phyloP scores from a whole-genome alignment of 2,113 vertebrate species.

The Tapirus terrestris region DNA sequence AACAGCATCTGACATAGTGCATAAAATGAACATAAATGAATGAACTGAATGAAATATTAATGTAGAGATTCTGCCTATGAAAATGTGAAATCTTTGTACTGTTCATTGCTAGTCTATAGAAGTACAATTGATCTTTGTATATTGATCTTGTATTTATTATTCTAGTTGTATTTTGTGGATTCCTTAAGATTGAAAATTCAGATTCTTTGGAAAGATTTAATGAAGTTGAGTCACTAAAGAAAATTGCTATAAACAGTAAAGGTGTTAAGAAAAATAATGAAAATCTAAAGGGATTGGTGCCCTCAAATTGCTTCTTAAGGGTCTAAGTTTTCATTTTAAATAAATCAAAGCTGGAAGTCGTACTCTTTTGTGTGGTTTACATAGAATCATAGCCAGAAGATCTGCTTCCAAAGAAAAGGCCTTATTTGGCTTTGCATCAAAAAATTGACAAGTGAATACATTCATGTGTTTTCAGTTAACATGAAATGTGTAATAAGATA shows the following conservation, averaged over 20 bases:
- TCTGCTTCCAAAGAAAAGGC: conserved; percentile 2
- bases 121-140: background rate
- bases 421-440: background rate
- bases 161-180: background rate
- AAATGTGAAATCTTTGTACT: conserved; percentile 46
- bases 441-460: background rate
- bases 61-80: background rate
- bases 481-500: background rate
- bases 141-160: conserved; percentile 26
- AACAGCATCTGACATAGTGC: background rate
- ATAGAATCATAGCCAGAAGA: background rate
- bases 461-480: background rate
- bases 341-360: background rate
- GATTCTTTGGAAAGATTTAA: conserved; percentile 8
- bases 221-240: conserved; percentile 40
- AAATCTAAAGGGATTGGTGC: background rate
- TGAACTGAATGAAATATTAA: conserved; percentile 1
- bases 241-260: background rate
- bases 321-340: conserved; percentile 33
- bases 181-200: conserved; percentile 48
- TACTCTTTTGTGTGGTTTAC: background rate
- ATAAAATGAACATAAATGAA: background rate
- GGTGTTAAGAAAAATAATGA: conserved; percentile 42
- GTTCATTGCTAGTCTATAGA: background rate
- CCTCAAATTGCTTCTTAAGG: conserved; percentile 20